Base-by-base conservation (phyloP, 2,113 vertebrate species). In the Campylorhamphus procurvoides region DNA sequence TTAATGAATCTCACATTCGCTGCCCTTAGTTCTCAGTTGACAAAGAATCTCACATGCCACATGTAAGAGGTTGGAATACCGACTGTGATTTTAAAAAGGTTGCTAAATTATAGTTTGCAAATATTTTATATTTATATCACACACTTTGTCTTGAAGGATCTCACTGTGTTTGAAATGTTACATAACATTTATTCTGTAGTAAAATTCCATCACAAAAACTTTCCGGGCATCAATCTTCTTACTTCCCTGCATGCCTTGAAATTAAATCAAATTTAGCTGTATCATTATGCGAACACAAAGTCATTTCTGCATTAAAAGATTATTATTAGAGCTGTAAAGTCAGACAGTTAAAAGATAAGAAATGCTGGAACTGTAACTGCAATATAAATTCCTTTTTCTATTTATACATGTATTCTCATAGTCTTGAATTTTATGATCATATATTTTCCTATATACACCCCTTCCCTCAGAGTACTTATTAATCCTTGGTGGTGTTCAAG, bases 211-310 rank as follows among this genome's bases (percentile, higher is more conserved):
- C 89, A 95, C 78, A 93, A 93, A 96, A 96, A 95, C 81, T 96
- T 95, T 96, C 89, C 94, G 95, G 95, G 94, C 87, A 96, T 96
- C 95, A 97, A 91, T 97, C 91, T 96, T 95, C 89, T 93, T 64
- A 87, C 58, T 91, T 96, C 89, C 46, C 78, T 64, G n/a, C 89
- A 87, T 35, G 93, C 53, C 87, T 82, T 87, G 58, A 92, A 97
- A 96, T 95, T 83, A 94, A 93, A 94, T 76, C 84, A 87, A 94
- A 96, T 96, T 93, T 91, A 95, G 59, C 81, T 95, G 74, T 60
- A 89, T 94, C 90, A 95, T 96, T 94, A 96, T 96, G 84, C 95
- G 94, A 94, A 95, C 93, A 92, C 69, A 76, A 74, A 94, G 85
- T 83, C 81, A 87, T 77, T 89, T 71, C 40, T 73, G 63, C 50